A percentile compares a stretch with the other conserved stretches of the same genome.
Evolutionary conservation across 2,797 vertebrate species (phyloP).

Genomic region (Catostomus latipinnis): DNA sequence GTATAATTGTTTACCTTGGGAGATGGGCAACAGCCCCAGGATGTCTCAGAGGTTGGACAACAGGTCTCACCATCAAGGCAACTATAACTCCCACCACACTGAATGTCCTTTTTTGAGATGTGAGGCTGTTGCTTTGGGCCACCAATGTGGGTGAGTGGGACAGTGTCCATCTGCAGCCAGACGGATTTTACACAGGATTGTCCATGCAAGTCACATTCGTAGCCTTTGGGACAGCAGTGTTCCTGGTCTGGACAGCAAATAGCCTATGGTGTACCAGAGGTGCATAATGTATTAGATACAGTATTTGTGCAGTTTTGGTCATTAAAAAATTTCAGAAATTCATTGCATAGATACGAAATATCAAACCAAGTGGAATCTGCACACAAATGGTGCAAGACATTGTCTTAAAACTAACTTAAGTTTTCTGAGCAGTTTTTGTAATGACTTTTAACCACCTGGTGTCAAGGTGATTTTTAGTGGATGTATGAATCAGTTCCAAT

Average conservation of each 20-base stretch:
- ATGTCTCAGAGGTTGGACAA: constrained; percentile 69
- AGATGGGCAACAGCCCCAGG: constrained; percentile 86
- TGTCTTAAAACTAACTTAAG: no score
- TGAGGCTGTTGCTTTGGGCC: background rate
- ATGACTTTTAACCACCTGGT: no score
- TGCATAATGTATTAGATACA: constrained; percentile 21
- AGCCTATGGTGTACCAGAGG: constrained; percentile 70
- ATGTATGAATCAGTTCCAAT: no score
- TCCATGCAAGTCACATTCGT: constrained; percentile 75
- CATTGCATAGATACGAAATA: no score
- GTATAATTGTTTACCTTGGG: constrained; percentile 60
- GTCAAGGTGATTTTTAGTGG: no score
- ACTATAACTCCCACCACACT: constrained; percentile 66
- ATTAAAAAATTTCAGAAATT: no score
- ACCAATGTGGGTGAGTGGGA: constrained; percentile 52
- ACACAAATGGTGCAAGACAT: no score
- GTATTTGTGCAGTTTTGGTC: background rate
- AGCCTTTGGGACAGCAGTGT: constrained; percentile 86
- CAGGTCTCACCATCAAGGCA: constrained; percentile 77
- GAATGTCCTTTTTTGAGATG: constrained; percentile 20
- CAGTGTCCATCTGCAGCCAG: constrained; percentile 60
- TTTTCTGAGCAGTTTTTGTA: no score
- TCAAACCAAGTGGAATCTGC: no score
- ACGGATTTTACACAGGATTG: constrained; percentile 76
- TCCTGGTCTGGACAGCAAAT: constrained; percentile 83